A percentile compares a stretch with the other conserved stretches of the same genome.
Evolutionary conservation across 2,888 invertebrate species (phyloP).

Genomic region (Papilio demoleus): DNA sequence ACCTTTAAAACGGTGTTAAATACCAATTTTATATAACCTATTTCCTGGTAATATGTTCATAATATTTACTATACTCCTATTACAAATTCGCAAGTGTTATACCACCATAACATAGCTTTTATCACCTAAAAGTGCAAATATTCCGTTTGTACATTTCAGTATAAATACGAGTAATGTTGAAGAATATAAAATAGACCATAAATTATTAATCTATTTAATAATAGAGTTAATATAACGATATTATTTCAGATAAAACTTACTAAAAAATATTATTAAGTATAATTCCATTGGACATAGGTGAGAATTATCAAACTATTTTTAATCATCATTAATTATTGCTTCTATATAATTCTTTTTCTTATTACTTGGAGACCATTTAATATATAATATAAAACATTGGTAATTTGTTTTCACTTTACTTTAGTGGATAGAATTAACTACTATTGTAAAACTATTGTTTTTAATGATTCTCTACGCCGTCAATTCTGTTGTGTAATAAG

Average conservation of each 20-base stretch:
- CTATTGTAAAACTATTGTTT: constrained; percentile 66
- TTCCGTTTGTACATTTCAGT: too few species aligned
- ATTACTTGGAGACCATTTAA: too few species aligned
- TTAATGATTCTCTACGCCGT: constrained; percentile 80
- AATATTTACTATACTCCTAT: too few species aligned
- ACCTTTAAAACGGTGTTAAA: too few species aligned
- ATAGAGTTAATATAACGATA: not conserved
- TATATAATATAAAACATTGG: constrained; percentile 24
- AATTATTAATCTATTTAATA: not conserved
- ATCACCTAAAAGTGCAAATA: too few species aligned
- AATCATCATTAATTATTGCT: not conserved
- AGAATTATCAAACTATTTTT: constrained; percentile 75
- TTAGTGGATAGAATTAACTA: constrained; percentile 60
- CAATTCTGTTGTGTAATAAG: constrained; percentile 81
- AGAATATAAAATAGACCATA: too few species aligned
- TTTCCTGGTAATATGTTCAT: too few species aligned
- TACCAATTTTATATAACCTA: too few species aligned
- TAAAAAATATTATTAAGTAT: not conserved
- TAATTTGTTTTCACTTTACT: constrained; percentile 35
- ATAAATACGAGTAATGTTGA: too few species aligned
- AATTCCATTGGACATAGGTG: constrained; percentile 75
- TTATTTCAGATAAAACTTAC: not conserved
- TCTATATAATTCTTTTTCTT: constrained; percentile 2
- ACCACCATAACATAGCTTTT: too few species aligned
- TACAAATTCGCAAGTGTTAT: too few species aligned